Evolutionary conservation across 2,888 invertebrate species (phyloP), one percentile per base, ranked within the genome.

Genomic region (Mesodorylaimus sp.): DNA sequence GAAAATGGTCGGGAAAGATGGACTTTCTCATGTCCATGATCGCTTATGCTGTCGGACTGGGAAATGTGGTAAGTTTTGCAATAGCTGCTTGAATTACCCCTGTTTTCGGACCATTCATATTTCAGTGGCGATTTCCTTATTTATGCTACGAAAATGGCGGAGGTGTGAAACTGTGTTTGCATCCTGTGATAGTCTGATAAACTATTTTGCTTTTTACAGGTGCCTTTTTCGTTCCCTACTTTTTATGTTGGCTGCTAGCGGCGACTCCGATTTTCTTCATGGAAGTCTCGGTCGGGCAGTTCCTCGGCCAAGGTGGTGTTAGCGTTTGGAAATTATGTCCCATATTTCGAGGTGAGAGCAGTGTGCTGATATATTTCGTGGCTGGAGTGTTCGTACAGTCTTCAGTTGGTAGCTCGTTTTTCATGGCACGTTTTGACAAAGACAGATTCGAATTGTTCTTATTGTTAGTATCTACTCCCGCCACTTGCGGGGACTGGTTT

Each of bases 81-180:
- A n/a, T n/a, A n/a, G n/a, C n/a, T n/a, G n/a, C n/a, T n/a, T n/a
- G n/a, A n/a, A n/a, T n/a, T n/a, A n/a, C n/a, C n/a, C n/a, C n/a
- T n/a, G n/a, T n/a, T n/a, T n/a, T n/a, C n/a, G n/a, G n/a, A n/a
- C n/a, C n/a, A n/a, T n/a, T n/a, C n/a, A n/a, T n/a, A n/a, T n/a
- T 16, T 24, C 25, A 64, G 29, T 64, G 64, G 65, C 56, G 64
- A 7, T 64, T 64, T 51, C 64, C 64, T 2, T 64, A 64, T 54
- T 56, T 64, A 3, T 65, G 65, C 53, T 64, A 57, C 56, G 62
- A 62, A 52, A 65, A 64, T 49, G 64, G 64, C 26, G 64, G 64
- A 26, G 64, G 61, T 38, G 32, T 16, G 10, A 32, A 32, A 32
- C 16, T 13, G 10, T 32, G 41, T 39, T 39, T 10, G 41, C 19